Percentiles rank a stretch among this genome's conserved stretches.
Evolutionary conservation across 1,140 invertebrate genomes (phyloP).

Genomic region (Brachionus sp.): DNA sequence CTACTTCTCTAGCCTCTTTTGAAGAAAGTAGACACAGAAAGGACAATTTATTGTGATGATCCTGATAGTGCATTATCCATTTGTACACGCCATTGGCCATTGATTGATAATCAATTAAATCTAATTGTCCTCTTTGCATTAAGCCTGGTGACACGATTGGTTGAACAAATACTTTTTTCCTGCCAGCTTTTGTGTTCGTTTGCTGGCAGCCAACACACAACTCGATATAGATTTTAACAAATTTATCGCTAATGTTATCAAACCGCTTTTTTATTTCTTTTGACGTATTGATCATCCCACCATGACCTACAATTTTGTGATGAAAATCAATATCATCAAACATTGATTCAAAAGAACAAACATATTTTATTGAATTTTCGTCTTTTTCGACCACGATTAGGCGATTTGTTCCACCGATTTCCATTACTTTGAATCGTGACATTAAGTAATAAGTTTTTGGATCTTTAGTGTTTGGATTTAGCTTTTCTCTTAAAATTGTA

Average conservation of each 20-base stretch:
- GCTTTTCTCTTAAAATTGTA: not conserved
- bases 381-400: not conserved
- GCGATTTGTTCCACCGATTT: not conserved
- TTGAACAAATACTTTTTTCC: too few species aligned
- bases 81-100: constrained; percentile 10
- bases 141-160: constrained; percentile 30
- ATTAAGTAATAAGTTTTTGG: not conserved
- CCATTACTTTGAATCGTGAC: not conserved
- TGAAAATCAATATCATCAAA: not conserved
- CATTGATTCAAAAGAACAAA: not conserved
- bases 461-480: not conserved
- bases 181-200: too few species aligned
- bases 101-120: constrained; percentile 46
- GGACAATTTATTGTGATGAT: constrained; percentile 45
- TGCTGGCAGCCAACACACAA: constrained; percentile 28
- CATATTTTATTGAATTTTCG: not conserved
- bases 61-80: constrained; percentile 46
- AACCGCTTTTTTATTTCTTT: not conserved
- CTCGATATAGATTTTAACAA: constrained; percentile 13
- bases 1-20: constrained; percentile 15
- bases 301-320: not conserved
- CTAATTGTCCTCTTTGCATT: constrained; percentile 42
- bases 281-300: not conserved
- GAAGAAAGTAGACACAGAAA: not conserved
- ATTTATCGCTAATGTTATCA: constrained; percentile 39